phyloP scores from a whole-genome alignment of 2,797 vertebrate genomes.

The Epinephelus awoara region DNA sequence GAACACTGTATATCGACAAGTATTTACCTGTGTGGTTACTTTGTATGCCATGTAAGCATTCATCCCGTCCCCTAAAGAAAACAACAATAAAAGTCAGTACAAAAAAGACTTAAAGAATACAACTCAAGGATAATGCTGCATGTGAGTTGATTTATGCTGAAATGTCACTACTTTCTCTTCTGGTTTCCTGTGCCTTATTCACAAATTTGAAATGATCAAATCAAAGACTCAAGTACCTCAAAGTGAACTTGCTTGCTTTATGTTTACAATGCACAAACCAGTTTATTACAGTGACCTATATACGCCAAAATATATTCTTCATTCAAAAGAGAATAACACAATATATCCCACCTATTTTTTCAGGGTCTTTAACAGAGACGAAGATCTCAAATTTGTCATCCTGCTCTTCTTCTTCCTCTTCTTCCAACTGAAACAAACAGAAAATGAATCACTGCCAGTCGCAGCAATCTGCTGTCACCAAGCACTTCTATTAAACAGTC shows the following conservation, averaged over 20 bases:
- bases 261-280: not conserved
- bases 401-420: constrained; percentile 89
- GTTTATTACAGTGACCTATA: not conserved
- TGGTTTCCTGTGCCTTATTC: not conserved
- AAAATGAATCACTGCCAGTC: not conserved
- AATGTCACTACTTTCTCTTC: not conserved
- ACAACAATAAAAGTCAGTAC: not conserved
- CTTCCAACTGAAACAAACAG: constrained; percentile 86
- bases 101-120: not conserved
- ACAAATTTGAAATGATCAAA: constrained; percentile 2
- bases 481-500: not conserved
- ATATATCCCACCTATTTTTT: constrained; percentile 94
- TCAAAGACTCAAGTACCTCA: not conserved
- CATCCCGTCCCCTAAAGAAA: constrained; percentile 94
- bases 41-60: constrained; percentile 98
- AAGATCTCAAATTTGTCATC: constrained; percentile 93
- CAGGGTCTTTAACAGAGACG: constrained; percentile 94
- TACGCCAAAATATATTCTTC: not conserved
- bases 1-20: not conserved
- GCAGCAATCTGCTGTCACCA: not conserved
- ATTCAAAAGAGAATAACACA: not conserved
- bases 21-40: constrained; percentile 94
- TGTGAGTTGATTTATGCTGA: not conserved
- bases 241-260: not conserved
- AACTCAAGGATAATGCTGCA: not conserved